phyloP scores from a whole-genome alignment of 1,140 invertebrate genomes.

The Galleria mellonella region DNA sequence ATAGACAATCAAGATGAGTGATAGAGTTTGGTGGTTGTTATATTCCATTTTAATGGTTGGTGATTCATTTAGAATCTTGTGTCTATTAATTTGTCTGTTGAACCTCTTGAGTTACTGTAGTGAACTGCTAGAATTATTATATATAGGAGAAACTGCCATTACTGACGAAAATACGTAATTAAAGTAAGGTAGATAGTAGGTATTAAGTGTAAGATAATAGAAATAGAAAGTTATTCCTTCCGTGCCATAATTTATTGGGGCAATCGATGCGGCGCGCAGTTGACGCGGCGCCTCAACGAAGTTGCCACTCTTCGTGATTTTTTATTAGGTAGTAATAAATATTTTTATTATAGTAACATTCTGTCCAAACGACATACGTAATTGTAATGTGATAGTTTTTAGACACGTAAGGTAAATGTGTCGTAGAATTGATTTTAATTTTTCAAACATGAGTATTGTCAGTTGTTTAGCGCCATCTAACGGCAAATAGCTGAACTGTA shows the following conservation, averaged over 20 bases:
- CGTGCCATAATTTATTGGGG: neutral
- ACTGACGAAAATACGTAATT: conserved; percentile 4
- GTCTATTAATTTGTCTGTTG: neutral
- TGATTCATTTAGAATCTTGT: conserved; percentile 1
- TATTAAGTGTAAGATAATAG: neutral
- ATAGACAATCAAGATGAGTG: neutral
- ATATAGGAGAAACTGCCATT: conserved; percentile 8
- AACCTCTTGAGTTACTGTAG: conserved; percentile 8
- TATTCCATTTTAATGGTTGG: neutral
- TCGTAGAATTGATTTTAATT: neutral
- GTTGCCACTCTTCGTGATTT: neutral
- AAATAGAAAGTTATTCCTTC: neutral
- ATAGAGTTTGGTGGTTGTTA: neutral
- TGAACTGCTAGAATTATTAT: conserved; percentile 17
- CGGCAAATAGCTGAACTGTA: neutral
- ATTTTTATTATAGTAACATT: conserved; percentile 2
- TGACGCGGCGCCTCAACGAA: neutral
- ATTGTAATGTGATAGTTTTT: conserved; percentile 12
- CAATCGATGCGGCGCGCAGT: too few species aligned
- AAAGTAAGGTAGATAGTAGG: neutral
- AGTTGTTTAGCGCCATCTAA: neutral
- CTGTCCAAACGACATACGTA: conserved; percentile 17
- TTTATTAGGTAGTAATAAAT: neutral
- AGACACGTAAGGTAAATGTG: conserved; percentile 8
- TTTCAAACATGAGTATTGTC: too few species aligned